These are phyloP conservation scores for Brachionus rotundiformis DNA, from an alignment of 1,140 invertebrate species.

Conservation along the genomic window DNA sequence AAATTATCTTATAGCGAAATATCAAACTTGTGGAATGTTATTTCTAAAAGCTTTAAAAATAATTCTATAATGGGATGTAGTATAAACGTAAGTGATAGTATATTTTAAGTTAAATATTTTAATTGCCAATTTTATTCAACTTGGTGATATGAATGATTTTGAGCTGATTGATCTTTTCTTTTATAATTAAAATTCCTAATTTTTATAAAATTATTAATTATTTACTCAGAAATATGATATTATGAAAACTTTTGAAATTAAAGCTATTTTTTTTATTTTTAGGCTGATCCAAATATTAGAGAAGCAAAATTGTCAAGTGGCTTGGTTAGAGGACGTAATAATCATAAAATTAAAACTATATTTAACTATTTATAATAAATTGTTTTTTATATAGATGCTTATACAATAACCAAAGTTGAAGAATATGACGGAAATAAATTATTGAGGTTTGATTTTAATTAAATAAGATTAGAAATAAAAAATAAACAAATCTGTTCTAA, in stretches of 20 bases:
- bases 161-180: too few species aligned
- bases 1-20: neutral
- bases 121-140: too few species aligned
- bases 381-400: neutral
- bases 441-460: neutral
- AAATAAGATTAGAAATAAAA: neutral
- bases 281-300: slow-evolving; percentile 49
- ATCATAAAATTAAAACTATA: neutral
- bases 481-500: neutral
- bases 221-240: too few species aligned
- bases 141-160: too few species aligned
- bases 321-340: slow-evolving; percentile 37
- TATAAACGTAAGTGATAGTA: slow-evolving; percentile 38
- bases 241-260: too few species aligned
- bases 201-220: too few species aligned
- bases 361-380: neutral
- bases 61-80: slow-evolving; percentile 39
- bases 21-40: slow-evolving; percentile 65
- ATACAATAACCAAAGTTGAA: slow-evolving; percentile 46
- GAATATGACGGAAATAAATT: neutral
- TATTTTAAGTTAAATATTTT: neutral
- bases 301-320: slow-evolving; percentile 46
- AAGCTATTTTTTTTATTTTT: neutral
- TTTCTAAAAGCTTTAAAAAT: neutral
- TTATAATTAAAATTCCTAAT: too few species aligned